phyloP scores from a whole-genome alignment of 2,113 vertebrate species.

The Brachyhypopomus gauderio region DNA sequence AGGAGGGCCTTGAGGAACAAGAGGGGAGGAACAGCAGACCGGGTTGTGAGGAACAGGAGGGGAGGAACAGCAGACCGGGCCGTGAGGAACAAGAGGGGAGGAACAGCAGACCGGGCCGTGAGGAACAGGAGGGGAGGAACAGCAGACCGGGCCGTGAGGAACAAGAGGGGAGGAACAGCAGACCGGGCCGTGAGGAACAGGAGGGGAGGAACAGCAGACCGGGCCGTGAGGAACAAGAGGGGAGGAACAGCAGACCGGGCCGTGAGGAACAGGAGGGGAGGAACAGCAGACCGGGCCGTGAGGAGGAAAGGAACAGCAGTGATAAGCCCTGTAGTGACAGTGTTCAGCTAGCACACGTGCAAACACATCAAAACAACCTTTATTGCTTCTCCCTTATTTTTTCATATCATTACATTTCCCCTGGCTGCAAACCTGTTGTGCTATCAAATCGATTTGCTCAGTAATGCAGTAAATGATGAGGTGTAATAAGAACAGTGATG shows the following conservation, averaged over 20 bases:
- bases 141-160: neutral
- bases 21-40: neutral
- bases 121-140: slow-evolving; percentile 7
- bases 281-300: neutral
- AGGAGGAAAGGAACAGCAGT: neutral
- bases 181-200: neutral
- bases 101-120: neutral
- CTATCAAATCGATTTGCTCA: slow-evolving; percentile 45
- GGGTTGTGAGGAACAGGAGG: slow-evolving; percentile 1
- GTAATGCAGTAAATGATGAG: slow-evolving; percentile 44
- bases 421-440: slow-evolving; percentile 29
- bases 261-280: neutral
- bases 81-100: neutral
- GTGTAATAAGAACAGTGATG: slow-evolving; percentile 36
- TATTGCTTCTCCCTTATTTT: slow-evolving; percentile 37
- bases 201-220: neutral
- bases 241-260: neutral
- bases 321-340: slow-evolving; percentile 1
- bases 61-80: neutral
- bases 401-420: slow-evolving; percentile 43
- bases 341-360: neutral
- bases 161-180: neutral
- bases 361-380: slow-evolving; percentile 20
- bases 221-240: neutral
- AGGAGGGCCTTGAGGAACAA: too few relatives aligned